Base-by-base conservation (phyloP, 2,888 invertebrate genomes). In the Periphyllus acericola region DNA sequence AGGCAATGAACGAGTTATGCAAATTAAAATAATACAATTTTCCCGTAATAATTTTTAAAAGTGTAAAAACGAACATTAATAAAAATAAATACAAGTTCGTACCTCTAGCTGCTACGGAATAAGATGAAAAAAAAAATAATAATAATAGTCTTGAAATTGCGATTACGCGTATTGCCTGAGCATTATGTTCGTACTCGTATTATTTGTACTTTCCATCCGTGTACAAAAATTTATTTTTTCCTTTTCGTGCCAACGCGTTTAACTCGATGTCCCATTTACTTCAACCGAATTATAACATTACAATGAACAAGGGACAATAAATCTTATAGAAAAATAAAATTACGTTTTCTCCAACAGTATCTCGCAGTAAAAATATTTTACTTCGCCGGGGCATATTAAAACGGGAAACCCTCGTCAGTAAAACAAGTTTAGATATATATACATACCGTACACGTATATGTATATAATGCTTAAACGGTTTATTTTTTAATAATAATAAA, bases 221-320 rank as follows among this genome's bases (percentile, higher is more conserved):
- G 68, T 81, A n/a, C n/a, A 55, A 46, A 46, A 68, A n/a, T 19
- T 19, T 9, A 21, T 25, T 71, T 55, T 82, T 36, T 81, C 6
- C n/a, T 83, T 74, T 83, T 74, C 55, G 74, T 60, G 36, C 75
- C 29, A 83, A 75, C 66, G 83, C 83, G 14, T 60, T 75, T 83
- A 40, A 60, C 75, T 75, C 29, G 60, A 75, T 40, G 75, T 83
- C 36, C 60, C 74, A 6, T 74, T 83, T 83, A 60, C 55, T 75
- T 75, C 60, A 34, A 75, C 19, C 60, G 60, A 83, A 83, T 83
- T 83, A 83, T 75, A 75, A 83, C 75, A 74, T 32, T 83, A 83
- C 74, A 75, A 75, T 40, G 83, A 60, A 74, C 34, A 29, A 60
- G 55, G 74, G 36, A 34, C 55, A 40, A 83, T 83, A 75, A 83